Base-by-base conservation (phyloP, 2,113 vertebrate species). In the Nibea albiflora region DNA sequence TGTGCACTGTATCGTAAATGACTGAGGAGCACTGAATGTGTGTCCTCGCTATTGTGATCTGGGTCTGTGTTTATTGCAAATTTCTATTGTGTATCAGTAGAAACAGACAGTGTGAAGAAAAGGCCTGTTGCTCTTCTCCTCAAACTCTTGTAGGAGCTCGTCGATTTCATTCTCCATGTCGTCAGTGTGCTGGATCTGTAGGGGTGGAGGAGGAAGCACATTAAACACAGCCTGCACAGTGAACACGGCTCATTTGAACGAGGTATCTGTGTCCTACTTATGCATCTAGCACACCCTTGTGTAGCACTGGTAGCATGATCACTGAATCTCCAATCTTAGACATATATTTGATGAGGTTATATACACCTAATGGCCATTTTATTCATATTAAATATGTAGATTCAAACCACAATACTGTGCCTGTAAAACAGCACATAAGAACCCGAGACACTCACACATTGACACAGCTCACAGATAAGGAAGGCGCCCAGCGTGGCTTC, bases 81-180 rank as follows among this genome's bases (percentile, higher is more conserved):
- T 58, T 42, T 65, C 53, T 84, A 31, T 35, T 56, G 28, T 66
- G 46, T 54, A 47, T 97, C 95, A 99, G 96, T 99, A 99, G 95
- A 99, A 99, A 94, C 98, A 99, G 92, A 99, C 96, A 0, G 97
- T 99, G 89, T 99, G 98, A 78, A 99, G 96, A 87, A 99, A 99
- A 91, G 97, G 96, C 84, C 97, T 94, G 86, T 96, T 97, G 63
- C 98, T 99, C 93, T 99, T 99, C 79, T 99, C 98, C 92, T 99
- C 98, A 22, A 99, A 98, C 92, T 99, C 98, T 88, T 99, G 98
- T 84, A 99, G 93, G 69, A 99, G 96, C 88, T 99, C 98, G 1
- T 99, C 98, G 1, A 99, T 99, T 92, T 99, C 98, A 11, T 99
- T 99, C 91, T 99, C 98, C 98, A 99, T 99, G 87, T 99, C 98